Base-by-base conservation (phyloP, 2,797 vertebrate genomes). In the Takifugu ocellatus region DNA sequence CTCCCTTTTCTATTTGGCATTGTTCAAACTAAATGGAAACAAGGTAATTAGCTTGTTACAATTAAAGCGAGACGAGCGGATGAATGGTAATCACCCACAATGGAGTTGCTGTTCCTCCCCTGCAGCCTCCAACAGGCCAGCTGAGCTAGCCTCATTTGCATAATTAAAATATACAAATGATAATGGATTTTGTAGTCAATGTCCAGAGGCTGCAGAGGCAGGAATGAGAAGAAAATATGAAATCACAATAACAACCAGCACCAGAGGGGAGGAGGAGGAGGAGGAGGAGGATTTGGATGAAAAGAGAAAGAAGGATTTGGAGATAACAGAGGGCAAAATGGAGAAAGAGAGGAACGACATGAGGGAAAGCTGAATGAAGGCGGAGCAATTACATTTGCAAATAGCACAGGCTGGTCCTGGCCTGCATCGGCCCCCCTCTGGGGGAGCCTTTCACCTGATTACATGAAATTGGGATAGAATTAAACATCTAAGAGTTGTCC, bases 81-180 rank as follows among this genome's bases (percentile, higher is more conserved):
- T 99, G 98, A 97, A 98, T 99, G 97, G 97, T 99, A 98, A 99
- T 99, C 96, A 99, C 96, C 94, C 95, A 90, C 94, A 94, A 95
- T 96, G 93, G 95, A 97, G 95, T 94, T 94, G 94, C 81, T 74
- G 92, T 94, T 95, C 93, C 94, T 94, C 95, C 97, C 97, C 96
- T 94, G 94, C 95, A 97, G 95, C 95, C 92, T 94, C 92, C 90
- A 90, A 93, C 92, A 93, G 92, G 92, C 93, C 97, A 96, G 94
- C 95, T 97, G 95, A 98, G 95, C 94, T 86, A 95, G 94, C 92
- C 94, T 97, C 93, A 99, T 99, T 98, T 99, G 94, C 96, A 99
- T 99, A 98, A 98, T 99, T 99, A 99, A 98, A 99, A 99, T 98
- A 98, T 97, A 98, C 96, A 98, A 99, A 99, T 98, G 96, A 98